Evolutionary conservation across 2,888 invertebrate genomes (phyloP).

Genomic region (Pterostichus niger): DNA sequence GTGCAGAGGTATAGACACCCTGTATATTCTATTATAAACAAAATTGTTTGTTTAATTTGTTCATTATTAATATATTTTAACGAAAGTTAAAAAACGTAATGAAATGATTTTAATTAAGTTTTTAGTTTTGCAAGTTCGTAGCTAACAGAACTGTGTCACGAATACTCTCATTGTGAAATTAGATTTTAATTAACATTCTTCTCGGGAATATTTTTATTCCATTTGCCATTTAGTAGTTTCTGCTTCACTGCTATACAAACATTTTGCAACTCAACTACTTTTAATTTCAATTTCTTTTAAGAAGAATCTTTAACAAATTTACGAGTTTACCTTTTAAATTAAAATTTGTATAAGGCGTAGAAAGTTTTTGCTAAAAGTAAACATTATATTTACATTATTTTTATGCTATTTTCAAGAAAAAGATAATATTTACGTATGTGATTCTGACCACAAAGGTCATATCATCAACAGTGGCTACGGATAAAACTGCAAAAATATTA

Average conservation of each 20-base stretch:
- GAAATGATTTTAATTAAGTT: not conserved
- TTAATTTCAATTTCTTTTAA: slow-evolving; percentile 9
- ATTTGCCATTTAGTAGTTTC: slow-evolving; percentile 9
- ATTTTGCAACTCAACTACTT: not conserved
- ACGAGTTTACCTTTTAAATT: not conserved
- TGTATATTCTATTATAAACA: too few species aligned
- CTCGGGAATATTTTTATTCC: not conserved
- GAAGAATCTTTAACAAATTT: not conserved
- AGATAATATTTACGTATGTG: too few species aligned
- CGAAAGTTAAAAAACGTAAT: not conserved
- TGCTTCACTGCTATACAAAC: not conserved
- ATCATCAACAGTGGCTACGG: too few species aligned
- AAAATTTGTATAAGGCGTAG: not conserved
- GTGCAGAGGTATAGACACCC: too few species aligned
- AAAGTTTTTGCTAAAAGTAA: not conserved
- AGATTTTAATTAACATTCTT: slow-evolving; percentile 25
- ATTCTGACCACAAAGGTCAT: too few species aligned
- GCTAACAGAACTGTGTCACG: not conserved
- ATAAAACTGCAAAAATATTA: too few species aligned
- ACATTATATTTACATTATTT: too few species aligned
- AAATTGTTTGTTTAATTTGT: too few species aligned
- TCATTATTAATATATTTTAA: too few species aligned
- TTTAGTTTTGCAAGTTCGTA: not conserved
- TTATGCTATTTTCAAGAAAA: too few species aligned
- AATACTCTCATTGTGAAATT: slow-evolving; percentile 1